These are phyloP conservation scores for Diglossa cyanea DNA, from an alignment of 2,797 vertebrate genomes.

Conservation along the genomic window DNA sequence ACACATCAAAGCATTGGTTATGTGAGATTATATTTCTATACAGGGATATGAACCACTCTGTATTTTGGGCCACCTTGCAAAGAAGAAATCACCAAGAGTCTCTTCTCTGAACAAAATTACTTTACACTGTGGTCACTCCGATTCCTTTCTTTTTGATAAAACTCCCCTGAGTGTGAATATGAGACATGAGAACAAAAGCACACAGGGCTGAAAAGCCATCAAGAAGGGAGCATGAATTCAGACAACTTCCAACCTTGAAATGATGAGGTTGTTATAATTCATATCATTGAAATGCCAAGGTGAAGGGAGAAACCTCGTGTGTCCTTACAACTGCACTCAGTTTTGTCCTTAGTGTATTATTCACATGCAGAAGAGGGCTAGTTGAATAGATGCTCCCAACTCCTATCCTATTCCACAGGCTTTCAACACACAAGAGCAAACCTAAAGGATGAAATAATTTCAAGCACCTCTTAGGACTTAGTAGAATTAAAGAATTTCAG, in stretches of 20 bases:
- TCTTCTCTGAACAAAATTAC: background rate
- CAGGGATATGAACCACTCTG: background rate
- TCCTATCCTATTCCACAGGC: background rate
- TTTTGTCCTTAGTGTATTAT: background rate
- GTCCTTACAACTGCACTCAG: background rate
- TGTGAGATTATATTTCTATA: background rate
- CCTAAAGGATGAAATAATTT: background rate
- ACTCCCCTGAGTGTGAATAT: background rate
- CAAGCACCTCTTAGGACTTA: background rate
- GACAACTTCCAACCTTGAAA: background rate
- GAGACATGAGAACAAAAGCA: background rate
- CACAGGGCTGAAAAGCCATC: background rate
- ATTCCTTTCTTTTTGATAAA: background rate
- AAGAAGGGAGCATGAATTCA: background rate
- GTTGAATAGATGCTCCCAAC: background rate
- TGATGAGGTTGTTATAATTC: background rate
- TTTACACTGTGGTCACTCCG: background rate
- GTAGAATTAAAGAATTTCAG: background rate
- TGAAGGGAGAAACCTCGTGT: background rate
- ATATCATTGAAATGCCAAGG: background rate
- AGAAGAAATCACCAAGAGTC: background rate
- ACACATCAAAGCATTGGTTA: background rate
- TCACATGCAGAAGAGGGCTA: background rate
- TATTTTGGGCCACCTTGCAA: background rate
- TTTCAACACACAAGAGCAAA: background rate